Evolutionary conservation across 1,140 invertebrate genomes (phyloP).

Genomic region (Solen grandis): DNA sequence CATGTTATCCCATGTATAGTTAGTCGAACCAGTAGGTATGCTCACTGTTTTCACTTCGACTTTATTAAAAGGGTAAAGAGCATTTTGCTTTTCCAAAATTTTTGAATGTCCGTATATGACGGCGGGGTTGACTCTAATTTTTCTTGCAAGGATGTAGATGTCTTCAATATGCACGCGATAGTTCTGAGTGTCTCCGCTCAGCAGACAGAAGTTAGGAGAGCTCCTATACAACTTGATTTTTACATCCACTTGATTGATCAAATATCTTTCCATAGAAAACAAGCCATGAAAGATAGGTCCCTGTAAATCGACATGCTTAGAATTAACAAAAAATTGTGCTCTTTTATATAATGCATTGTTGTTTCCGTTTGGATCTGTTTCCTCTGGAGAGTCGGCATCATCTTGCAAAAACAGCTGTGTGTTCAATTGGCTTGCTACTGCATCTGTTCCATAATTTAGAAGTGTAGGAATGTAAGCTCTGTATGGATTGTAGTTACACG

Average conservation of each 20-base stretch:
- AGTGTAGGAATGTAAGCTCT: not conserved
- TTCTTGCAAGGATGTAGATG: slow-evolving; percentile 4
- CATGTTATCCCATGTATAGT: slow-evolving; percentile 46
- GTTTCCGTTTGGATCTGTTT: slow-evolving; percentile 7
- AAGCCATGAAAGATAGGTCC: slow-evolving; percentile 49
- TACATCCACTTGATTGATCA: slow-evolving; percentile 26
- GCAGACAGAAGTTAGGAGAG: slow-evolving; percentile 3
- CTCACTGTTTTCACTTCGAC: slow-evolving; percentile 10
- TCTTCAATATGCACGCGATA: slow-evolving; percentile 20
- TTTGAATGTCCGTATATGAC: slow-evolving; percentile 26
- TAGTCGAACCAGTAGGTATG: slow-evolving; percentile 31
- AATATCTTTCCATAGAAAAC: slow-evolving; percentile 38
- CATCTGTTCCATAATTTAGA: not conserved
- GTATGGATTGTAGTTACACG: slow-evolving; percentile 9
- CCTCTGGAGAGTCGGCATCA: not conserved
- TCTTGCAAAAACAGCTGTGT: slow-evolving; percentile 8
- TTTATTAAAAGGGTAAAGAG: slow-evolving; percentile 16
- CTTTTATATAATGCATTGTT: slow-evolving; percentile 27
- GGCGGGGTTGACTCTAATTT: slow-evolving; percentile 29
- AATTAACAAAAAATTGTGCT: not conserved
- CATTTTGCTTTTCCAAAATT: not conserved
- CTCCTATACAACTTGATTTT: slow-evolving; percentile 35
- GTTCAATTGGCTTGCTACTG: not conserved
- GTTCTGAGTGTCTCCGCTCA: not conserved
- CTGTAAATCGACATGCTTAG: slow-evolving; percentile 29